Percentiles rank a stretch among this genome's conserved stretches.
Conservation (phyloP, 2,797 vertebrate species). For the Harpagifer antarcticus region DNA sequence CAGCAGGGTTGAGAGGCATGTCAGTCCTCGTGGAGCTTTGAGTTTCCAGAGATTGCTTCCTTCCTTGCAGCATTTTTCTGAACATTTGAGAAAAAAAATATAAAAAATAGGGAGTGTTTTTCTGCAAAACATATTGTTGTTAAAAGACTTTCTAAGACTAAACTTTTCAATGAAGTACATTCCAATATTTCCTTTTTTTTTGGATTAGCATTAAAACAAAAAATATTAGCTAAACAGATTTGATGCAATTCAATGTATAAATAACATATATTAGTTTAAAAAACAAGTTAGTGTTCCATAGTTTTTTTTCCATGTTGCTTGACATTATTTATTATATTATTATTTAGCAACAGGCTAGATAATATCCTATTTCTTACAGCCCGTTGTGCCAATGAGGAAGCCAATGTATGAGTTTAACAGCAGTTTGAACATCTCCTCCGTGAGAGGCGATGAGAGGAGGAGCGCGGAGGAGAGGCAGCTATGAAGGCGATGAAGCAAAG, state of each 20-base stretch:
- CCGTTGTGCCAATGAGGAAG: constrained; percentile 13
- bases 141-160: background rate
- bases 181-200: background rate
- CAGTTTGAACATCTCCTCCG: constrained; percentile 47
- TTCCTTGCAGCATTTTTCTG: constrained; percentile 1
- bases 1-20: constrained; percentile 25
- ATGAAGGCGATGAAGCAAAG: constrained; percentile 63
- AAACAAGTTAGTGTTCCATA: background rate
- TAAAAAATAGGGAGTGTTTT: background rate
- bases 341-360: background rate
- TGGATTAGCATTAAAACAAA: background rate
- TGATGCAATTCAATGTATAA: background rate
- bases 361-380: background rate
- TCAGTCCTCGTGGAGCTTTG: constrained; percentile 26
- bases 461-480: constrained; percentile 30
- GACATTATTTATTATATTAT: no score
- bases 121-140: background rate
- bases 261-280: background rate
- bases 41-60: constrained; percentile 10
- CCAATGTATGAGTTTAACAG: constrained; percentile 46
- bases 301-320: background rate
- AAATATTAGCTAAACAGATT: background rate
- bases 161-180: background rate
- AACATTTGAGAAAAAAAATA: background rate
- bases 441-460: constrained; percentile 35